Evolutionary conservation across 2,888 invertebrate species (phyloP).

Genomic region (Acrobasis repandana): DNA sequence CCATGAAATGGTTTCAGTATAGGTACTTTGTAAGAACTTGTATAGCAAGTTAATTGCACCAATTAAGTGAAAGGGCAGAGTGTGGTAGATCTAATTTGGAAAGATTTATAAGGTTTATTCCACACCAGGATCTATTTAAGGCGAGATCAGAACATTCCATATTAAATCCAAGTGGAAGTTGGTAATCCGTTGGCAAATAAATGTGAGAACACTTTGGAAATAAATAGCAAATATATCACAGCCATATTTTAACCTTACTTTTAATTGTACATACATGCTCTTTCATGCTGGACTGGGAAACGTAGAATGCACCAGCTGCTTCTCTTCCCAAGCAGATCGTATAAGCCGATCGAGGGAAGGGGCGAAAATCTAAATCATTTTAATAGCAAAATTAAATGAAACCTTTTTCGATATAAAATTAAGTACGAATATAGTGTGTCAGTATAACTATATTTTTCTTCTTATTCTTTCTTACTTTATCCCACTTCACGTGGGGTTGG

Average conservation of each 20-base stretch:
- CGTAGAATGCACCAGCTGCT: no score
- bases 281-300: no score
- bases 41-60: conserved; percentile 7
- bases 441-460: no score
- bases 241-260: neutral
- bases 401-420: no score
- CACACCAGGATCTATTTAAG: conserved; percentile 1
- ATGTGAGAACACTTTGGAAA: neutral
- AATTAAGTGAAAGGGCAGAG: conserved; percentile 17
- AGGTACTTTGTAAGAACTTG: neutral
- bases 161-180: neutral
- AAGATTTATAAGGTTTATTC: conserved; percentile 8
- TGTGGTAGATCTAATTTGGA: conserved; percentile 7
- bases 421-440: no score
- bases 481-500: no score
- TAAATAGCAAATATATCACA: neutral
- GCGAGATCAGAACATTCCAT: conserved; percentile 9
- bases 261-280: no score
- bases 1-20: neutral
- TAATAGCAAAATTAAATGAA: no score
- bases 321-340: no score
- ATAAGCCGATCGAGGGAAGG: no score
- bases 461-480: no score
- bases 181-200: neutral
- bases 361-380: no score